A percentile compares a stretch with the other conserved stretches of the same genome.
phyloP scores from a whole-genome alignment of 2,113 vertebrate species.

The Gymnobelideus leadbeateri region DNA sequence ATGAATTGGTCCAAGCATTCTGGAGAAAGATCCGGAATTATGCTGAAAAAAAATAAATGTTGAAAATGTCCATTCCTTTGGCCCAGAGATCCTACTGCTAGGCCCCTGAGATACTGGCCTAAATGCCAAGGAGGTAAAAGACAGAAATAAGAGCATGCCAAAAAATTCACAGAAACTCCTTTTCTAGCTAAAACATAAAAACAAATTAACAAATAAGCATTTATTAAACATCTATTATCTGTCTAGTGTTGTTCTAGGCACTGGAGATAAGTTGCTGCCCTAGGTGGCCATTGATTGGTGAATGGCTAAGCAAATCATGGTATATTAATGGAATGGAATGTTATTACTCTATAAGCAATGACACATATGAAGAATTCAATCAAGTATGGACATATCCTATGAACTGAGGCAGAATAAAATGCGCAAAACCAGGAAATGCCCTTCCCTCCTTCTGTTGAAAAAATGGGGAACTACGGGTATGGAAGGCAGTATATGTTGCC shows the following conservation, averaged over 20 bases:
- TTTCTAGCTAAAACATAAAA: neutral
- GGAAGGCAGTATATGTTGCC: neutral
- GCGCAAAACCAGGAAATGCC: neutral
- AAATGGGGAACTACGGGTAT: neutral
- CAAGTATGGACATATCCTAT: neutral
- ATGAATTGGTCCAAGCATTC: neutral
- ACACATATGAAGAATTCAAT: neutral
- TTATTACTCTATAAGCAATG: neutral
- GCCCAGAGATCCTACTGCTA: neutral
- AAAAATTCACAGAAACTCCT: neutral
- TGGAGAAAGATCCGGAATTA: neutral
- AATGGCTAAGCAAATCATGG: neutral
- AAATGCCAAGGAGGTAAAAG: neutral
- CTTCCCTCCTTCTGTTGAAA: neutral
- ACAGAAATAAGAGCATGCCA: neutral
- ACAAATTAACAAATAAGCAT: neutral
- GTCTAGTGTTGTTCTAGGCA: neutral
- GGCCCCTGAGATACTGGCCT: neutral
- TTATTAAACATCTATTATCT: neutral
- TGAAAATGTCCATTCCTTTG: neutral
- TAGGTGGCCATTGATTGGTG: neutral
- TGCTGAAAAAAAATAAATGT: neutral
- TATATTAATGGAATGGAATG: neutral
- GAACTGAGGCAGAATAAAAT: neutral
- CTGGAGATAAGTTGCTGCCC: neutral